phyloP scores from a whole-genome alignment of 2,888 invertebrate genomes.

The Protonemura montana region DNA sequence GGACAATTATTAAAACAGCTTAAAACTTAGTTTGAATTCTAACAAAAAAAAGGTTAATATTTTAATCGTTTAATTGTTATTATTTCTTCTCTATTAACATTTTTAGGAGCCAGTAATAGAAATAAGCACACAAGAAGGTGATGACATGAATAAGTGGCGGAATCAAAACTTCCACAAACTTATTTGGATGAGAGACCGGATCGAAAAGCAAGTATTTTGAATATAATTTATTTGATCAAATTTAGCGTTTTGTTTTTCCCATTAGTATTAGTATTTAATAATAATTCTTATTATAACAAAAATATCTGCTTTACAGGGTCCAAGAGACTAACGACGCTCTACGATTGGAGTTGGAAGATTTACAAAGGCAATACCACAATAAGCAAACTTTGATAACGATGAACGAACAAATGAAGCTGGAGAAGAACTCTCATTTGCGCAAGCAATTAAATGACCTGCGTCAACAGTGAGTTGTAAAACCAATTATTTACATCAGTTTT shows the following conservation, averaged over 20 bases:
- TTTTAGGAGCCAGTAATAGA: not conserved
- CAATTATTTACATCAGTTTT: not conserved
- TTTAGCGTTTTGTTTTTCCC: not conserved
- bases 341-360: not conserved
- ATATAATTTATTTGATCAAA: not conserved
- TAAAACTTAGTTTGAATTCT: too few species aligned
- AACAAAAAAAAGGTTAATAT: too few species aligned
- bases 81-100: too few species aligned
- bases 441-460: constrained; percentile 5
- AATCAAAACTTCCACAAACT: constrained; percentile 23
- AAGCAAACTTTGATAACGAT: constrained; percentile 20
- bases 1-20: too few species aligned
- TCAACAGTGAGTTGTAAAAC: not conserved
- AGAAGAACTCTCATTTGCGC: constrained; percentile 24
- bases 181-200: not conserved
- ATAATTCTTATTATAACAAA: not conserved
- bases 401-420: constrained; percentile 18
- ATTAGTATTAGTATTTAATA: not conserved
- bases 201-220: not conserved
- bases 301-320: not conserved
- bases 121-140: not conserved
- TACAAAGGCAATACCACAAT: constrained; percentile 1
- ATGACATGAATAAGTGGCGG: not conserved
- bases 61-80: too few species aligned
- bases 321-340: constrained; percentile 5